These are phyloP conservation scores for Trichechus manatus DNA, from an alignment of 2,113 vertebrate genomes.

Conservation along the genomic window DNA sequence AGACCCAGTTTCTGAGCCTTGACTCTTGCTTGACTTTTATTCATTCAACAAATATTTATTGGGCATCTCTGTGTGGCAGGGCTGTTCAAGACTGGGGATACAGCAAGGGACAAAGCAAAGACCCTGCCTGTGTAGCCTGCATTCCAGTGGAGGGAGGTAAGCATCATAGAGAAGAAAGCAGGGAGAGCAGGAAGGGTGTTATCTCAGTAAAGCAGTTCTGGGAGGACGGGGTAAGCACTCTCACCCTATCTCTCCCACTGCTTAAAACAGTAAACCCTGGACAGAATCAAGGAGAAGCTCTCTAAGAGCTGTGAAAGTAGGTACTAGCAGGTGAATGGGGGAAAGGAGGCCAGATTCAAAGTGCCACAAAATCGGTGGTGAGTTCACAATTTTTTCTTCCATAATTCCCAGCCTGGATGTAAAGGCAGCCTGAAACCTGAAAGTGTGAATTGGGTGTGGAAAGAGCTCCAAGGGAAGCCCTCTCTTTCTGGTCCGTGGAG, in stretches of 20 bases:
- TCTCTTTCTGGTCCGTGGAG: not conserved
- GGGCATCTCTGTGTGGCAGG: not conserved
- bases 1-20: not conserved
- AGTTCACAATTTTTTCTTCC: not conserved
- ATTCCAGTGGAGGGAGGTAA: not conserved
- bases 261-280: not conserved
- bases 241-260: not conserved
- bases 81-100: not conserved
- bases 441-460: not conserved
- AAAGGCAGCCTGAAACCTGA: not conserved
- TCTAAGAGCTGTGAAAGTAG: not conserved
- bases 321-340: not conserved
- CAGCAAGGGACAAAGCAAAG: not conserved
- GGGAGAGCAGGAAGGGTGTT: not conserved
- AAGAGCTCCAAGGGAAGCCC: not conserved
- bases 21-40: not conserved
- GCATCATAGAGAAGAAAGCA: not conserved
- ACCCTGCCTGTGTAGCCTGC: not conserved
- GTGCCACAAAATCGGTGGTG: not conserved
- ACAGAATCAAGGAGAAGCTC: not conserved
- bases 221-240: not conserved
- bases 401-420: not conserved
- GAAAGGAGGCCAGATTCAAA: not conserved
- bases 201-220: not conserved
- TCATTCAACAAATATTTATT: not conserved